Conservation (phyloP, 2,797 vertebrate species). For the Yasuhikotakia modesta region DNA sequence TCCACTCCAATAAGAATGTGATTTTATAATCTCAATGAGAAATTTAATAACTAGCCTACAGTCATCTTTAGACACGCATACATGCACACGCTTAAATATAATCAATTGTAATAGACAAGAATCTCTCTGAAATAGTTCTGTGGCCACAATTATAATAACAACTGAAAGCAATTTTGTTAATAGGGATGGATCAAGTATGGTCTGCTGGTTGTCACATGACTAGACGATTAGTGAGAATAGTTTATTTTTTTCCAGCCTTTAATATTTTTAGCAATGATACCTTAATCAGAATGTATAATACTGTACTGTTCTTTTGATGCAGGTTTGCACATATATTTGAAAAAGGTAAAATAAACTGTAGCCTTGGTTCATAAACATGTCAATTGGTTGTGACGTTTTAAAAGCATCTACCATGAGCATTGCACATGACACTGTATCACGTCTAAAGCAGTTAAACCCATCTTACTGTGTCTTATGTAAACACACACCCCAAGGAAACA, state of each 20-base stretch:
- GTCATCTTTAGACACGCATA: slow-evolving; percentile 1
- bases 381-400: no score
- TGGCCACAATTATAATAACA: background rate
- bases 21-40: slow-evolving; percentile 30
- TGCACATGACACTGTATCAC: no score
- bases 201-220: background rate
- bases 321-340: no score
- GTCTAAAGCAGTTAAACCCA: background rate
- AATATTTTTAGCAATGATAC: no score
- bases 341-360: no score
- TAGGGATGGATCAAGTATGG: background rate
- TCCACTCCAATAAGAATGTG: slow-evolving; percentile 8
- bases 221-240: background rate
- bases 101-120: background rate
- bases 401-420: no score
- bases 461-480: background rate
- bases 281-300: no score
- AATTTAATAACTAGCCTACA: slow-evolving; percentile 20
- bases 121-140: background rate
- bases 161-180: slow-evolving; percentile 2
- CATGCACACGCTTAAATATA: background rate
- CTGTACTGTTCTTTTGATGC: no score
- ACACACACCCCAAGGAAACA: background rate
- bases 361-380: no score
- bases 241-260: background rate